Base-by-base conservation (phyloP, 2,888 invertebrate genomes). In the Vesta saturnalis region DNA sequence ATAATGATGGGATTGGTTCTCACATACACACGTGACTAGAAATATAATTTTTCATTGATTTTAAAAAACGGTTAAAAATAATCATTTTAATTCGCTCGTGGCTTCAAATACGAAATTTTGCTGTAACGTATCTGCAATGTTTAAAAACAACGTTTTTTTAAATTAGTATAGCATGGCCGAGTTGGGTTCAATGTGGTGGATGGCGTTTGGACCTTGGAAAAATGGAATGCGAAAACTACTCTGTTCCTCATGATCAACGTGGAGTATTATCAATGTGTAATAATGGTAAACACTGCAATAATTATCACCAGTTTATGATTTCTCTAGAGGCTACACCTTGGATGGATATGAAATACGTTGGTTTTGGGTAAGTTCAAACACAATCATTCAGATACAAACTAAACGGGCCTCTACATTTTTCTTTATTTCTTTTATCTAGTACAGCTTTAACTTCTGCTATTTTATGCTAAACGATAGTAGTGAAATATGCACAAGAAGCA, bases 191-290 rank as follows among this genome's bases (percentile, higher is more conserved):
- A 78, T 88, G 90, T 63, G 92, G 92, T 23, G 88, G 87, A 0
- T 86, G 78, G 71, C 82, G 83, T 1, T 73, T 87, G 16, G 83
- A 85, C 71, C 80, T 80, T 39, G 77, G 71, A 2, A 78, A 81
- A 0, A 81, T 89, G 77, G 81, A 84, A 12, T 92, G 92, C 78
- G 93, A 93, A 81, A 91, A 90, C 75, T 92, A 90, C 79, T 86
- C 87, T 12, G 83, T 92, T 19, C 86, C 87, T 0, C 90, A 91
- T 77, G 87, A 90, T 74, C 85, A 86, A 76, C 85, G 91, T 63
- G 93, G 93, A 0, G 87, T 92, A 10, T 81, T 93, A n/a, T 89
- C 90, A 15, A 91, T 92, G 89, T 90, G 90, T 60, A 91, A 92
- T 79, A 86, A 87, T 79, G 90, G 89, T 56, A 87, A 89, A 71